Conservation (phyloP, 2,113 vertebrate genomes). For the Polypterus senegalus region DNA sequence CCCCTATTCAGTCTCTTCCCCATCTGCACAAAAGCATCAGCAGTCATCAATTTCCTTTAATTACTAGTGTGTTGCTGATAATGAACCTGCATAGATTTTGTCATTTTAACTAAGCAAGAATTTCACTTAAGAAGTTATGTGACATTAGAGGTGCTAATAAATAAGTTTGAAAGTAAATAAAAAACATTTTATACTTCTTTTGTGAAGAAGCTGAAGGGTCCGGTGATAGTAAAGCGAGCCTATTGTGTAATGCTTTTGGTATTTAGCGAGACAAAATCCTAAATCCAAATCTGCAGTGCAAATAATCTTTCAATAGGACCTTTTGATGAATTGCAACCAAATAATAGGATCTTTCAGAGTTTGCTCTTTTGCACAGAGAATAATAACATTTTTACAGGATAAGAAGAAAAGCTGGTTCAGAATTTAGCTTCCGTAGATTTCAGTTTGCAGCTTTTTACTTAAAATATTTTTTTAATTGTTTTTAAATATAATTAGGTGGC, state of each 20-base stretch:
- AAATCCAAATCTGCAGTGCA: constrained; percentile 41
- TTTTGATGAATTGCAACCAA: constrained; percentile 35
- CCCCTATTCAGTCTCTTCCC: constrained; percentile 68
- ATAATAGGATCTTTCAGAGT: constrained; percentile 29
- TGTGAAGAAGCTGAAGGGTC: constrained; percentile 1
- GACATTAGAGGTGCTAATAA: constrained; percentile 38
- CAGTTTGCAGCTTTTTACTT: too few species aligned
- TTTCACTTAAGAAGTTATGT: constrained; percentile 62
- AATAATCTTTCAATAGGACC: constrained; percentile 34
- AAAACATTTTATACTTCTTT: constrained; percentile 20
- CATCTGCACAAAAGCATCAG: constrained; percentile 67
- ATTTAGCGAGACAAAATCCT: constrained; percentile 31
- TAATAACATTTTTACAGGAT: not conserved
- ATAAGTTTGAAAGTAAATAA: constrained; percentile 51
- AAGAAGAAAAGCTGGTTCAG: too few species aligned
- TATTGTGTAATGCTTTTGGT: constrained; percentile 33
- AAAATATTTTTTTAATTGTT: too few species aligned
- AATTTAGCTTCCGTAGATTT: too few species aligned
- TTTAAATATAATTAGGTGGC: too few species aligned
- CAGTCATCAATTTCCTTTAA: constrained; percentile 84
- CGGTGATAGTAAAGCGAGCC: constrained; percentile 2
- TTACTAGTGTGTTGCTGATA: constrained; percentile 73
- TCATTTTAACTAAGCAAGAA: constrained; percentile 56
- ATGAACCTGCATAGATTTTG: constrained; percentile 44
- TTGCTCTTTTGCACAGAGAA: not conserved